Evolutionary conservation across 2,797 vertebrate genomes (phyloP).

Genomic region (Gallinago stenura): DNA sequence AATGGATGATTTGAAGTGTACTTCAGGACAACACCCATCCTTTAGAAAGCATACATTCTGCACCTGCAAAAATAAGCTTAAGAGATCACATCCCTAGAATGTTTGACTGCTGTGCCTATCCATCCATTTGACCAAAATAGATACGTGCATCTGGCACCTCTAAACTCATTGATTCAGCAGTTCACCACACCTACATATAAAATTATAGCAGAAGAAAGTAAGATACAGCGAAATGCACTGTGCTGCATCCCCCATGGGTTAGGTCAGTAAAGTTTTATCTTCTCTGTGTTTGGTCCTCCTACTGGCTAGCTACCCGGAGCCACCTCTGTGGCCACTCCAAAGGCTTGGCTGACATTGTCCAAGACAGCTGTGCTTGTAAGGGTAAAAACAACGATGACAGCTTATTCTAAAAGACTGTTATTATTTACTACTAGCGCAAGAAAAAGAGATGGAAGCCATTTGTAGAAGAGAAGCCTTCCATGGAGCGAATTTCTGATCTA

Average conservation of each 20-base stretch:
- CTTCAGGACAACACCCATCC: neutral
- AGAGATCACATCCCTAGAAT: neutral
- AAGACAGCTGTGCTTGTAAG: neutral
- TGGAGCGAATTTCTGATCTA: accelerated
- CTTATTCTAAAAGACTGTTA: neutral
- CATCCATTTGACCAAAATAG: neutral
- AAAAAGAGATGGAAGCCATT: neutral
- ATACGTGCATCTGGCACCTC: neutral
- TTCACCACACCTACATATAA: neutral
- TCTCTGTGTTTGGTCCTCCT: neutral
- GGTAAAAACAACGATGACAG: neutral
- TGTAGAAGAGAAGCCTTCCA: neutral
- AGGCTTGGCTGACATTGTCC: neutral
- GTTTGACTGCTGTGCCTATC: neutral
- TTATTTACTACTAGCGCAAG: neutral
- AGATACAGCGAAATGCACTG: neutral
- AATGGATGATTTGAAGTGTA: neutral
- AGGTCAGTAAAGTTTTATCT: neutral
- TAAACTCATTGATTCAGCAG: neutral
- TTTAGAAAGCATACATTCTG: neutral
- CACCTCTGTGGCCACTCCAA: neutral
- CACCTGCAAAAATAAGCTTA: neutral
- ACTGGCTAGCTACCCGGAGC: neutral
- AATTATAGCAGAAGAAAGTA: neutral
- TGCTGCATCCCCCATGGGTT: neutral